A percentile compares a stretch with the other conserved stretches of the same genome.
Evolutionary conservation across 2,113 vertebrate genomes (phyloP).

Genomic region (Gopherus evgoodei): DNA sequence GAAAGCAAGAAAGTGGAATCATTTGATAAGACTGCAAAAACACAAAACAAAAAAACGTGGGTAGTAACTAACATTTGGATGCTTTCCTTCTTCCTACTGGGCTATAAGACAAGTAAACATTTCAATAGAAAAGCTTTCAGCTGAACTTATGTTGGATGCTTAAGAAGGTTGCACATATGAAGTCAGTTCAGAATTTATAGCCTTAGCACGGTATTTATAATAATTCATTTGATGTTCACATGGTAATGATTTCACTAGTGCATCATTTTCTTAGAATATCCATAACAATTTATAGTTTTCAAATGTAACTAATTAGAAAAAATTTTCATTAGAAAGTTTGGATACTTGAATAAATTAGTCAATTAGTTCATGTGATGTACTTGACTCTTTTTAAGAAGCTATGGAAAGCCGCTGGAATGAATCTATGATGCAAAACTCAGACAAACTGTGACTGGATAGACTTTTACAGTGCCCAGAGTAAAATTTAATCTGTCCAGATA

Average conservation of each 20-base stretch:
- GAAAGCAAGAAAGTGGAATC: background rate
- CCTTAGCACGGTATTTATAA: background rate
- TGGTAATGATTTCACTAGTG: background rate
- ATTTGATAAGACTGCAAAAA: background rate
- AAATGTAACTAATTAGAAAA: background rate
- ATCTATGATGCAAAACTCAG: slow-evolving; percentile 14
- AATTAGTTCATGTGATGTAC: background rate
- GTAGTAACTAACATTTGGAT: background rate
- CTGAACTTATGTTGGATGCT: background rate
- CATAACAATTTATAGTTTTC: background rate
- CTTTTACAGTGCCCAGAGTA: background rate
- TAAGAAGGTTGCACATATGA: background rate
- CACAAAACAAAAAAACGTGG: background rate
- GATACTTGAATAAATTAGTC: background rate
- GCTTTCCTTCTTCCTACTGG: background rate
- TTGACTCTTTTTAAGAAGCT: background rate
- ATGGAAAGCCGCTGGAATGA: background rate
- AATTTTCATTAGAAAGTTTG: background rate
- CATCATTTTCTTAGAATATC: background rate
- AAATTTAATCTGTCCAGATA: slow-evolving; percentile 37
- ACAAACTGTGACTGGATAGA: background rate
- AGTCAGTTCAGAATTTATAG: background rate
- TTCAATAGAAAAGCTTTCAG: background rate
- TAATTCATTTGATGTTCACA: background rate
- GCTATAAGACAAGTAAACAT: background rate